Conservation (phyloP, 2,797 vertebrate genomes). For the Alca torda region DNA sequence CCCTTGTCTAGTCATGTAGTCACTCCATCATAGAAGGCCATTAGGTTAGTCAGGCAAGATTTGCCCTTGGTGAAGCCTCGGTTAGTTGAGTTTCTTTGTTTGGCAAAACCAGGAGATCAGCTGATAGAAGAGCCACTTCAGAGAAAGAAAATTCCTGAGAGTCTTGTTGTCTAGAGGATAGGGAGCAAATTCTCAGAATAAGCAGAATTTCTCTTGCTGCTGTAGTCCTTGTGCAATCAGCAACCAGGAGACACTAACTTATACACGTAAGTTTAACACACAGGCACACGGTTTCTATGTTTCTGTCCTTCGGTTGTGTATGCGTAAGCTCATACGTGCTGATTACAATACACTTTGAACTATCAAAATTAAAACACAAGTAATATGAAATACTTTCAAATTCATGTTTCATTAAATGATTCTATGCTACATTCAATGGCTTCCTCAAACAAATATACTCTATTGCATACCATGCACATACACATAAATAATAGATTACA, state of each 20-base stretch:
- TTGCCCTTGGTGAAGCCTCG: not conserved
- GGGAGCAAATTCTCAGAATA: not conserved
- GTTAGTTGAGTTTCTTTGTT: not conserved
- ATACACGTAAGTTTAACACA: fast-evolving
- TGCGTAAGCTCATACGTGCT: not conserved
- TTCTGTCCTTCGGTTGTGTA: not conserved
- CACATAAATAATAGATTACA: not conserved
- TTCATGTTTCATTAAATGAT: not conserved
- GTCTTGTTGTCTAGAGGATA: not conserved
- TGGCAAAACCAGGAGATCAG: not conserved
- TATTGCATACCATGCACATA: not conserved
- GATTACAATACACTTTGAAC: not conserved
- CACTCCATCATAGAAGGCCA: not conserved
- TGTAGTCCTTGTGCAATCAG: not conserved
- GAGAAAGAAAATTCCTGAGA: not conserved
- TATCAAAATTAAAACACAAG: not conserved
- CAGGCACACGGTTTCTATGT: not conserved
- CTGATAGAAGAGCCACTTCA: not conserved
- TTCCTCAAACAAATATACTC: not conserved
- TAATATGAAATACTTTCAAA: not conserved
- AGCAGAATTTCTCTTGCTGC: not conserved
- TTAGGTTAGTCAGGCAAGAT: not conserved
- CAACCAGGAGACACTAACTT: not conserved
- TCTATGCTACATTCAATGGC: not conserved
- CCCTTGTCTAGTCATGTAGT: not conserved